These are phyloP conservation scores for Hemibagrus wyckioides DNA, from an alignment of 2,113 vertebrate genomes.

Conservation along the genomic window DNA sequence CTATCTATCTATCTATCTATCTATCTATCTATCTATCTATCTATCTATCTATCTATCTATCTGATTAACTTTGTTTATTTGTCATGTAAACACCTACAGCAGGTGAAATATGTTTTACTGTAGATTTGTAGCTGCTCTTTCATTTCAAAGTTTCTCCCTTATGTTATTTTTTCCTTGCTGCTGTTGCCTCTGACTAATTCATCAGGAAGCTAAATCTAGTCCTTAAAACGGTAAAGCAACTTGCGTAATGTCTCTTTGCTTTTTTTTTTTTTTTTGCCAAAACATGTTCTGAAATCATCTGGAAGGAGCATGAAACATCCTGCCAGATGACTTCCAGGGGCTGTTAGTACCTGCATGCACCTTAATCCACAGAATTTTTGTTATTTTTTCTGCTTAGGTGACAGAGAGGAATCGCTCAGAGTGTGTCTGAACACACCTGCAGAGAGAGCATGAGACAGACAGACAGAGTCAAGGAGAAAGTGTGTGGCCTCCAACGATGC, in stretches of 20 bases:
- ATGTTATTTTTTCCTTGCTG: background rate
- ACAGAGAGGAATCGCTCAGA: slow-evolving; percentile 62
- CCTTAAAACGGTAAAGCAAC: background rate
- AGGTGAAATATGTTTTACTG: background rate
- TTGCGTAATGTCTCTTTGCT: slow-evolving; percentile 9
- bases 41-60: background rate
- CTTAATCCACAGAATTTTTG: slow-evolving; percentile 66
- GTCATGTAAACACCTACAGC: background rate
- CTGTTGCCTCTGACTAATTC: background rate
- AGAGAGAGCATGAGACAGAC: background rate
- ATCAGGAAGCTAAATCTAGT: background rate
- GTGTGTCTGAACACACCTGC: slow-evolving; percentile 61
- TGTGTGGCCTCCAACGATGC: slow-evolving; percentile 45
- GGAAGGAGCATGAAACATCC: slow-evolving; percentile 38
- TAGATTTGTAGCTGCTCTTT: background rate
- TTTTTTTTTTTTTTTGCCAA: slow-evolving; percentile 33
- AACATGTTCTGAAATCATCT: slow-evolving; percentile 51
- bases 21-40: background rate
- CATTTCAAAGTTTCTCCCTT: background rate
- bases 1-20: background rate
- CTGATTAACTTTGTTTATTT: background rate
- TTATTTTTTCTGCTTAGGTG: slow-evolving; percentile 64
- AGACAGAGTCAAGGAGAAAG: background rate
- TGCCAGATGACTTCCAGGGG: slow-evolving; percentile 48
- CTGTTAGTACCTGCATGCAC: slow-evolving; percentile 62